Evolutionary conservation across 2,113 vertebrate species (phyloP).

Genomic region (Centropus bengalensis): DNA sequence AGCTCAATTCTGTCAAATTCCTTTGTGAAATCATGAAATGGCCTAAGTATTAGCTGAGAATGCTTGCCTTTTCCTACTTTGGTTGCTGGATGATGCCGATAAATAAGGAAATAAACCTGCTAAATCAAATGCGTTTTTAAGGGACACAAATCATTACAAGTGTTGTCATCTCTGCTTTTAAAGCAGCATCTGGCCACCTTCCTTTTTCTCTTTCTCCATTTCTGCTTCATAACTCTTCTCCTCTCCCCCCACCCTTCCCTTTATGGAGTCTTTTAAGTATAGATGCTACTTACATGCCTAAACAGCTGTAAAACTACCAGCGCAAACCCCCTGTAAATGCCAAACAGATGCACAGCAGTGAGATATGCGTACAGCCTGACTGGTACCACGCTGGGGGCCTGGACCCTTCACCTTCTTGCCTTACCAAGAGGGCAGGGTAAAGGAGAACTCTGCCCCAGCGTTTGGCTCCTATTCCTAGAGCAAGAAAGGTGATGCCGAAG

Average conservation of each 20-base stretch:
- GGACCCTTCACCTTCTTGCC: background rate
- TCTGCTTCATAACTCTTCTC: background rate
- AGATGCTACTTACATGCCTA: slow-evolving; percentile 46
- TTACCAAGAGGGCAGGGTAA: rapidly evolving
- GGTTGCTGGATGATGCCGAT: background rate
- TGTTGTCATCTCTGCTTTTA: background rate
- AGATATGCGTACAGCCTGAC: background rate
- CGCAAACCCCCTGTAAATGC: slow-evolving; percentile 32
- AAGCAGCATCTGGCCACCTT: background rate
- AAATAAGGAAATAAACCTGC: background rate
- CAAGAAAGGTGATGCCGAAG: background rate
- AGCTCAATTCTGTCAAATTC: background rate
- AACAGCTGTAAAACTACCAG: slow-evolving; percentile 58
- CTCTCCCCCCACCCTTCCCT: background rate
- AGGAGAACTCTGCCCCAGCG: background rate
- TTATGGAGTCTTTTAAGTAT: slow-evolving; percentile 22
- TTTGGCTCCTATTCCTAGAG: background rate
- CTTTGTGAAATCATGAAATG: background rate
- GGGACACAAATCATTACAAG: background rate
- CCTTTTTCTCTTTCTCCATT: background rate
- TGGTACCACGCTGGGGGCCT: background rate
- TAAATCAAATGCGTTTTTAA: background rate
- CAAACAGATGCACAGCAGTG: slow-evolving; percentile 15
- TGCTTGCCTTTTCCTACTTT: background rate
- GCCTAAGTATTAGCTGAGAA: background rate